Evolutionary conservation across 1,140 invertebrate species (phyloP), one percentile per base, ranked within the genome.

Genomic region (Aleiodes sp.): DNA sequence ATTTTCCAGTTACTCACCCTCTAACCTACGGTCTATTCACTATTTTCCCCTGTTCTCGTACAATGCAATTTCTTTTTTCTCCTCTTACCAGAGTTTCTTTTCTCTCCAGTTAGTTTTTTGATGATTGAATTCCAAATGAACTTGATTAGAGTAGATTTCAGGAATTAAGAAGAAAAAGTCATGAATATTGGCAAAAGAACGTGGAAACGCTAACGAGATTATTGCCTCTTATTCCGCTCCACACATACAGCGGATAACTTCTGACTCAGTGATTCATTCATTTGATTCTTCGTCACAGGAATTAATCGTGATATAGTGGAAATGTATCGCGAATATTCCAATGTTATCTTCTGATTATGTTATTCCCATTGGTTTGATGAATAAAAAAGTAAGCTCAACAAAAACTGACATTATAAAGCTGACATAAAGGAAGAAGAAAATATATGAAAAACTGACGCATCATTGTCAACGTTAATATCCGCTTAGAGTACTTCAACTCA

Each of bases 41-140:
- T 39, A 12, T 28, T 39, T 41, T 31, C n/a, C 28, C 16, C 24
- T n/a, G 8, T 67, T n/a, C 35, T 31, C 33, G 52, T 37, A 70
- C 52, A 65, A 70, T 72, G 67, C 64, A 73, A 72, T 77, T 31
- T 62, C 68, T 57, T 61, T 61, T 61, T 61, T 37, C 29, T 35
- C 29, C 33, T 19, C 37, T 61, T 61, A 19, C 19, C 43, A 52
- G 21, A 1, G 6, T 14, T n/a, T 37, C 16, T 28, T n/a, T 28
- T n/a, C 29, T 60, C 9, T 60, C 10, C 8, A 6, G 16, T 26
- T 31, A 14, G 14, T 60, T 28, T n/a, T 6, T 29, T 2, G 59
- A 56, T 81, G 78, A 82, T 81, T 82, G 78, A 81, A 81, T 80
- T 82, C 74, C 77, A 78, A 80, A 82, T 82, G 76, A 31, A 67